phyloP scores from a whole-genome alignment of 1,140 invertebrate genomes.

The Euschistus heros region DNA sequence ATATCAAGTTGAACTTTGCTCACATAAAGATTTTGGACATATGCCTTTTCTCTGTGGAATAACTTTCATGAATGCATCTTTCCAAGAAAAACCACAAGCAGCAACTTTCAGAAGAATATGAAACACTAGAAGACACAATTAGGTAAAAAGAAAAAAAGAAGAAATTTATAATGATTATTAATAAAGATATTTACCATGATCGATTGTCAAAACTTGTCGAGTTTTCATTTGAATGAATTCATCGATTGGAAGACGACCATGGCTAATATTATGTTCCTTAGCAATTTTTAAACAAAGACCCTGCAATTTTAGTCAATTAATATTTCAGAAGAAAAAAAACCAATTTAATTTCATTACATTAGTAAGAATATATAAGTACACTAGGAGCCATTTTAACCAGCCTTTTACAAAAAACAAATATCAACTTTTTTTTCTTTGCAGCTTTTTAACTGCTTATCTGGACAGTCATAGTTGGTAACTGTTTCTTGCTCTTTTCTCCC shows the following conservation, averaged over 20 bases:
- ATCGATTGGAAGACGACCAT: slow-evolving; percentile 80
- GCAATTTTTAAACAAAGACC: slow-evolving; percentile 79
- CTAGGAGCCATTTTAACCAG: neutral
- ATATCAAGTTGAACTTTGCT: too few species aligned
- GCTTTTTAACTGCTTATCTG: too few species aligned
- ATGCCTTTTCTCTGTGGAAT: slow-evolving; percentile 67
- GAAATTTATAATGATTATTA: neutral
- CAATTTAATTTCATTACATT: neutral
- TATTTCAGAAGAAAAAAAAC: slow-evolving; percentile 24
- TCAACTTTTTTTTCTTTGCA: too few species aligned
- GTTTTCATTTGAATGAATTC: slow-evolving; percentile 88
- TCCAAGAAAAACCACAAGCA: slow-evolving; percentile 65
- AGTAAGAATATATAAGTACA: slow-evolving; percentile 16
- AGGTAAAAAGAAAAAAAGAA: neutral
- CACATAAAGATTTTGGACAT: neutral
- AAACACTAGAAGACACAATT: slow-evolving; percentile 62
- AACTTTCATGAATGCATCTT: slow-evolving; percentile 69
- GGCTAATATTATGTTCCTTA: slow-evolving; percentile 58
- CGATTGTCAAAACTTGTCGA: slow-evolving; percentile 87
- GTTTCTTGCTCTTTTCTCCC: too few species aligned
- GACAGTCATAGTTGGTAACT: too few species aligned
- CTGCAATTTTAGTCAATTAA: slow-evolving; percentile 39
- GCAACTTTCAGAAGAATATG: slow-evolving; percentile 74
- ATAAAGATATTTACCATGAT: slow-evolving; percentile 63
- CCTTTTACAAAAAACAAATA: neutral